These are phyloP conservation scores for Zaprionus nigranus DNA, from an alignment of 1,140 invertebrate species.

Conservation along the genomic window DNA sequence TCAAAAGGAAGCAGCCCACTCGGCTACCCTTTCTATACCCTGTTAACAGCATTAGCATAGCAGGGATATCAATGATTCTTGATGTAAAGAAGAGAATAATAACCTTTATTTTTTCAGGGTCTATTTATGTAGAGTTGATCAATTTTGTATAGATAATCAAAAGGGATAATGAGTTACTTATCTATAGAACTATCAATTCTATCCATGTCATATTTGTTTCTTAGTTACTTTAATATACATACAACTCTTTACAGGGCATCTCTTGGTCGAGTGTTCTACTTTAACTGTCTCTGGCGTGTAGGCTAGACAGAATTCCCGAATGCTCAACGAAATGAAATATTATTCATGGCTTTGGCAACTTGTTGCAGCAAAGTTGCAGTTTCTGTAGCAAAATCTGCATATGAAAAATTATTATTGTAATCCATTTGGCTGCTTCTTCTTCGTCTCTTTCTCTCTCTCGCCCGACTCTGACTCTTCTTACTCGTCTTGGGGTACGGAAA, in stretches of 20 bases:
- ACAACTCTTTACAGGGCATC: conserved; percentile 8
- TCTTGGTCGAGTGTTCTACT: not conserved
- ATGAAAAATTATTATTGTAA: conserved; percentile 84
- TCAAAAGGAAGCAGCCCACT: conserved; percentile 64
- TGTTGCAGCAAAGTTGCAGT: conserved; percentile 56
- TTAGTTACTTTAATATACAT: not conserved
- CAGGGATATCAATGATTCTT: not conserved
- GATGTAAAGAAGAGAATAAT: no score
- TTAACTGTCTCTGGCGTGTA: conserved; percentile 55
- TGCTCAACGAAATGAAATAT: conserved; percentile 68
- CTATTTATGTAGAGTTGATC: not conserved
- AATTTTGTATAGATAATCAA: not conserved
- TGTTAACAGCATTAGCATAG: not conserved
- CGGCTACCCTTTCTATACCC: conserved; percentile 55
- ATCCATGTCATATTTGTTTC: not conserved
- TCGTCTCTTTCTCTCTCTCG: not conserved
- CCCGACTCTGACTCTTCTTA: not conserved
- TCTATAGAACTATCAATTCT: not conserved
- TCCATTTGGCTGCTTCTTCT: conserved; percentile 63
- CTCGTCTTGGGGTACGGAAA: conserved; percentile 49
- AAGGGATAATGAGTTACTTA: not conserved
- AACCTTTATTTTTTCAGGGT: no score
- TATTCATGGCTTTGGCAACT: conserved; percentile 80
- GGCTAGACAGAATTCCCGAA: conserved; percentile 67
- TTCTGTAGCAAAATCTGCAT: conserved; percentile 75